Conservation (phyloP, 2,113 vertebrate species). For the Emydura subglobosa region DNA sequence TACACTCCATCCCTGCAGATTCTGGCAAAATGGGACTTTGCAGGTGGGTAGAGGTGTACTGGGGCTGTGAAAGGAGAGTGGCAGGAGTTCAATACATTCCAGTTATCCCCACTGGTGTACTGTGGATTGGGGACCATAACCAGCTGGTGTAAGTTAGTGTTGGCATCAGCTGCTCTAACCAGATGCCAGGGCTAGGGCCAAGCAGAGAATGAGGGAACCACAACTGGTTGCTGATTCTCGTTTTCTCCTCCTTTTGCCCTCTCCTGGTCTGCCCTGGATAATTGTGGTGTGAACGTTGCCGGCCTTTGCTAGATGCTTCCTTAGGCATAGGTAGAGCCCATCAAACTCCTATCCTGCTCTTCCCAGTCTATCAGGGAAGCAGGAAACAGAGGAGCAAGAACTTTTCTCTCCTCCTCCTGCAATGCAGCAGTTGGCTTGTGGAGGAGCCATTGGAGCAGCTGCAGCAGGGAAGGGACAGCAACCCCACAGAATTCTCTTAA, state of each 20-base stretch:
- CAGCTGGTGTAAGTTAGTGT: background rate
- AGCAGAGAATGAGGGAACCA: background rate
- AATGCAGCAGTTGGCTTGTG: background rate
- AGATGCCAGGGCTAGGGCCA: background rate
- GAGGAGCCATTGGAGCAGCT: background rate
- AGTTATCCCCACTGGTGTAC: background rate
- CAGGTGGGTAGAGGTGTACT: background rate
- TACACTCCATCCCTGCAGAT: background rate
- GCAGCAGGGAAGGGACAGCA: background rate
- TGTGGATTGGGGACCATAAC: background rate
- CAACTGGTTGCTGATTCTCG: background rate
- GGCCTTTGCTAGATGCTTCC: background rate
- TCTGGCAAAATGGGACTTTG: background rate
- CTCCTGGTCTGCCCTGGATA: background rate
- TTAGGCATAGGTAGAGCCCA: background rate
- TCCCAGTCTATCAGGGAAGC: background rate
- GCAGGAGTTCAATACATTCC: background rate
- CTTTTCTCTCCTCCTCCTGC: background rate
- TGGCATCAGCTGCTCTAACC: background rate
- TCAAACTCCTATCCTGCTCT: background rate
- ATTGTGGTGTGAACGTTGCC: background rate
- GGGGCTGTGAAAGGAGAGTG: background rate
- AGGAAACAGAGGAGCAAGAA: background rate
- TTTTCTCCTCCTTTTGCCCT: background rate
- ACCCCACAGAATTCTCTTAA: background rate